A percentile compares a stretch with the other conserved stretches of the same genome.
Conservation (phyloP, 1,140 invertebrate genomes). For the fruit fly (Drosophila melanogaster) region DNA sequence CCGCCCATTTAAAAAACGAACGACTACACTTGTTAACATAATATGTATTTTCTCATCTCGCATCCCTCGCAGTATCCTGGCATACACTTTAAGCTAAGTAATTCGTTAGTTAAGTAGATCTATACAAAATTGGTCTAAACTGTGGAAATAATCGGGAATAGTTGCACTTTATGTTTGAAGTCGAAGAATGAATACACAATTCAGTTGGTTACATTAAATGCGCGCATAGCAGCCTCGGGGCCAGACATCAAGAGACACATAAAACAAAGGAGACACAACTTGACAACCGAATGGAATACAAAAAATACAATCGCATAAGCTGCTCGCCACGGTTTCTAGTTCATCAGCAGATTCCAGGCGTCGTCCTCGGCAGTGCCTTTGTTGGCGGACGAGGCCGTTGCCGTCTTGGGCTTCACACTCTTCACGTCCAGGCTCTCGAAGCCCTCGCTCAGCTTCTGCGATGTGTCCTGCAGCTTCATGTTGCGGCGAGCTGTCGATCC, state of each 20-base stretch:
- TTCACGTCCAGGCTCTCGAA: conserved; percentile 86
- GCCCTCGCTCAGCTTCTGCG: conserved; percentile 82
- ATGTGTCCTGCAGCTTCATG: conserved; percentile 72
- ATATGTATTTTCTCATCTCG: conserved; percentile 31
- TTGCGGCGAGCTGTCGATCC: conserved; percentile 60
- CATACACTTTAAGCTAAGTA: conserved; percentile 60
- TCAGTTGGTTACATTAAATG: conserved; percentile 72
- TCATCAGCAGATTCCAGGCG: conserved; percentile 86
- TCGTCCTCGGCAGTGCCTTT: conserved; percentile 85
- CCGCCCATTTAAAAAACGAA: not conserved
- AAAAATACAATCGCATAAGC: conserved; percentile 39
- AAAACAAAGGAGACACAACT: conserved; percentile 61
- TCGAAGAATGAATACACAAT: conserved; percentile 44
- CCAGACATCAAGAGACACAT: conserved; percentile 55
- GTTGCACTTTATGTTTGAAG: conserved; percentile 35
- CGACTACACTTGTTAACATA: conserved; percentile 33
- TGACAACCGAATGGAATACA: conserved; percentile 42
- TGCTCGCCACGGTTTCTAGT: conserved; percentile 72
- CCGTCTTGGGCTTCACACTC: conserved; percentile 70
- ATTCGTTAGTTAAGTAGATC: conserved; percentile 69
- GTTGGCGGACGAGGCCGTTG: conserved; percentile 53
- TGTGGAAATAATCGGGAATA: conserved; percentile 54
- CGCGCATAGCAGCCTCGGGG: conserved; percentile 55
- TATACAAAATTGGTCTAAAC: conserved; percentile 82
- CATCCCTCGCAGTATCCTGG: conserved; percentile 19